Conservation (phyloP, 2,888 invertebrate species). For the Standfussiana lucernea region DNA sequence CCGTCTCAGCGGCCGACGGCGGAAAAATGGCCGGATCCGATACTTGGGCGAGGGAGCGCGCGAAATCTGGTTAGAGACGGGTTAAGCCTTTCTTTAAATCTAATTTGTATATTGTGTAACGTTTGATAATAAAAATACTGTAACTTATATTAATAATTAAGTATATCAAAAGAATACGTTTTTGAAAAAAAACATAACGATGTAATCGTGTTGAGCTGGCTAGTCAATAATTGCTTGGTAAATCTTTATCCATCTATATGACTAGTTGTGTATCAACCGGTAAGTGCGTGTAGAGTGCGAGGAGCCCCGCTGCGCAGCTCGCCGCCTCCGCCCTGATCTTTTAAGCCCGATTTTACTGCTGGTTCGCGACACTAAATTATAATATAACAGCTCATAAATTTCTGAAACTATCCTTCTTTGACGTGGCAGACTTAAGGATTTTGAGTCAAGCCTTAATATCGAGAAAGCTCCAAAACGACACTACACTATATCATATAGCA, state of each 20-base stretch:
- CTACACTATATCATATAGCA: constrained; percentile 4
- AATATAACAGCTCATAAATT: constrained; percentile 90
- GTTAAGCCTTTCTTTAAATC: constrained; percentile 40
- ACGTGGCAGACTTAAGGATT: constrained; percentile 82
- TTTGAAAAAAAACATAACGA: background rate
- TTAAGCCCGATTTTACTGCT: constrained; percentile 88
- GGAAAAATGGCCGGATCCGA: constrained; percentile 48
- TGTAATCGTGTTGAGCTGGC: background rate
- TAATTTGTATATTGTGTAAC: constrained; percentile 14
- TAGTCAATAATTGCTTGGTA: background rate
- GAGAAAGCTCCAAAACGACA: constrained; percentile 21
- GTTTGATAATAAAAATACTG: constrained; percentile 22
- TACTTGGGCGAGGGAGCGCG: constrained; percentile 26
- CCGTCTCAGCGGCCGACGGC: constrained; percentile 64
- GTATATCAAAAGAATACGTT: background rate
- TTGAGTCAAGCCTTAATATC: constrained; percentile 73
- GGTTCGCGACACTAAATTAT: constrained; percentile 88
- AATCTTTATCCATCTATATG: background rate
- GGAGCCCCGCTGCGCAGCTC: constrained; percentile 64
- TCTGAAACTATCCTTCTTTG: constrained; percentile 86
- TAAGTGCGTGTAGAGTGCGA: constrained; percentile 61
- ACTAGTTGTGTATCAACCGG: constrained; percentile 15
- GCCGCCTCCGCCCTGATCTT: constrained; percentile 82
- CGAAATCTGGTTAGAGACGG: constrained; percentile 16
- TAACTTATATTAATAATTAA: background rate